Conservation (phyloP, 2,113 vertebrate genomes). For the Psilopsiagon aymara region DNA sequence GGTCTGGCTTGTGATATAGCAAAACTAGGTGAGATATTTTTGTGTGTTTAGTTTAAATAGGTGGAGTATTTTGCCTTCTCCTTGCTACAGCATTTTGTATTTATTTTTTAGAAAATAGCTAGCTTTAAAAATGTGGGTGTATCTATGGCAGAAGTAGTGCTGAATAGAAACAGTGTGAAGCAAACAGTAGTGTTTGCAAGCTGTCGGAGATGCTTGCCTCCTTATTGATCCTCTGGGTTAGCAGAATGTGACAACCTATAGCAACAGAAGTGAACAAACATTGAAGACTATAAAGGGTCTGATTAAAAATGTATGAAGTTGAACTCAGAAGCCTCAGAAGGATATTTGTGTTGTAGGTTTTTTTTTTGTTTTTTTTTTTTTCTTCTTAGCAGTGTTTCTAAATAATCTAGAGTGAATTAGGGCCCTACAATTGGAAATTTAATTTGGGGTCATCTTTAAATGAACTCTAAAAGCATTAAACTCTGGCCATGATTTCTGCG, state of each 20-base stretch:
- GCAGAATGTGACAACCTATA: constrained; percentile 39
- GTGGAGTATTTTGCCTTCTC: background rate
- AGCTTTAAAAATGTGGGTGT: background rate
- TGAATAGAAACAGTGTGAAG: constrained; percentile 57
- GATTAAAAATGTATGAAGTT: constrained; percentile 32
- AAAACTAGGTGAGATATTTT: background rate
- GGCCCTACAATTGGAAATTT: constrained; percentile 45
- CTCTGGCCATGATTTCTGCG: constrained; percentile 13
- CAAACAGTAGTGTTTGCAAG: constrained; percentile 43
- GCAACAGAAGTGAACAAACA: constrained; percentile 18
- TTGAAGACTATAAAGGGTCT: background rate
- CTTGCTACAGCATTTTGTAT: background rate
- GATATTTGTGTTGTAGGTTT: background rate
- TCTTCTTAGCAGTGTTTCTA: constrained; percentile 25
- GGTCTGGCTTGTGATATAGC: background rate
- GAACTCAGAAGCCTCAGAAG: constrained; percentile 10
- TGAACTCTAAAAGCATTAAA: constrained; percentile 63
- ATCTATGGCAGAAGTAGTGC: background rate
- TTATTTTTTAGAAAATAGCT: background rate
- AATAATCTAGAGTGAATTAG: constrained; percentile 48
- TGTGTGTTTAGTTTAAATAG: background rate
- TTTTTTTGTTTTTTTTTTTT: background rate
- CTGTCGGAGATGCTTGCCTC: background rate
- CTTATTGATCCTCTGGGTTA: constrained; percentile 27
- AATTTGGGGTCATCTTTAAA: constrained; percentile 62